Percentiles rank a stretch among this genome's conserved stretches.
Conservation (phyloP, 2,113 vertebrate genomes). For the Podocnemis expansa region DNA sequence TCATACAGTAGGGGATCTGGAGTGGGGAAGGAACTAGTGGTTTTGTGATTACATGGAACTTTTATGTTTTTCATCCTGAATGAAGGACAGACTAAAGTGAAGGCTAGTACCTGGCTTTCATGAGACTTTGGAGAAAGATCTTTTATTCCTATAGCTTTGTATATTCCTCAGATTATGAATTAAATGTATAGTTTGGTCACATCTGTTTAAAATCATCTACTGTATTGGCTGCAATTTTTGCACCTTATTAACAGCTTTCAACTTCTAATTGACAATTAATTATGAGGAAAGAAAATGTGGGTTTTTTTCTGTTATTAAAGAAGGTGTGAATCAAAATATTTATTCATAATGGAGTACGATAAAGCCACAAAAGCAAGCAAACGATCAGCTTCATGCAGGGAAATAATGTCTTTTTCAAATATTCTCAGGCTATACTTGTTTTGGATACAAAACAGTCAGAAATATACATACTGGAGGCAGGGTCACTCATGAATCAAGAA, state of each 20-base stretch:
- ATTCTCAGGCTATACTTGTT: background rate
- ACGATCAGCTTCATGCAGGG: background rate
- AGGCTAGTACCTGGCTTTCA: background rate
- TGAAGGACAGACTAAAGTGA: conserved; percentile 5
- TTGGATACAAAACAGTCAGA: background rate
- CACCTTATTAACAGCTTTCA: background rate
- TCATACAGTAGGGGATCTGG: no score
- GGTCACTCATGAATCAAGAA: background rate
- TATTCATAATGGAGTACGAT: background rate
- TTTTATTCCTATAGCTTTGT: background rate
- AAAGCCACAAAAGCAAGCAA: background rate
- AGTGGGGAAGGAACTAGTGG: background rate
- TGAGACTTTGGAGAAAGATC: background rate
- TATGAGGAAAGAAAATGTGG: conserved; percentile 9
- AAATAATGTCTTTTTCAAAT: background rate
- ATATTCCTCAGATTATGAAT: background rate
- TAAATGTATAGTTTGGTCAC: background rate
- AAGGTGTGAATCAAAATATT: conserved; percentile 8
- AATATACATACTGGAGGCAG: background rate
- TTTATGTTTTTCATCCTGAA: background rate
- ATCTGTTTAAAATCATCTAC: background rate
- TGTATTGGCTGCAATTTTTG: conserved; percentile 12
- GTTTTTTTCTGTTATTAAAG: conserved; percentile 26
- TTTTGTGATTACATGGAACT: background rate
- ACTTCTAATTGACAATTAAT: conserved; percentile 48